Conservation (phyloP, 1,140 invertebrate genomes). For the Macrobrachium nipponense region DNA sequence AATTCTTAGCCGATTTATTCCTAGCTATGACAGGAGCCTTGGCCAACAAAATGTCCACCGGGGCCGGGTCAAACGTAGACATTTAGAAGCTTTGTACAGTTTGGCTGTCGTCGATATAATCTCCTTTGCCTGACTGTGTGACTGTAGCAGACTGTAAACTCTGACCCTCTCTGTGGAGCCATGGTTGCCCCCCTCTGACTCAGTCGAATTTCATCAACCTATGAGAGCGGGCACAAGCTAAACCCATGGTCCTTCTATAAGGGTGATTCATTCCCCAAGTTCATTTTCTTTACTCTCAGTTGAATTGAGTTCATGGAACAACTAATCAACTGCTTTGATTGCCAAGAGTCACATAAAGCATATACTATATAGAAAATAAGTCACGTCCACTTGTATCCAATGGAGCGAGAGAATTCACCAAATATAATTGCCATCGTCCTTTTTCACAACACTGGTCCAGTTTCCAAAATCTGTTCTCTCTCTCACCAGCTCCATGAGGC, state of each 20-base stretch:
- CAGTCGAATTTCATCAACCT: slow-evolving; percentile 50
- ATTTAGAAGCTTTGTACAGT: slow-evolving; percentile 59
- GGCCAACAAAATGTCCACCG: slow-evolving; percentile 53
- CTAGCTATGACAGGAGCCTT: slow-evolving; percentile 35
- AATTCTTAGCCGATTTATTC: too few relatives aligned
- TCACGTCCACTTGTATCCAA: too few relatives aligned
- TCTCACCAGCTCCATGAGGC: too few relatives aligned
- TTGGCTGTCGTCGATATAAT: slow-evolving; percentile 59
- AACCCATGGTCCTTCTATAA: slow-evolving; percentile 41
- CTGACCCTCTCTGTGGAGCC: slow-evolving; percentile 45
- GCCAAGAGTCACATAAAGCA: background rate
- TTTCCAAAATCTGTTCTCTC: too few relatives aligned
- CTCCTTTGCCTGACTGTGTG: slow-evolving; percentile 56
- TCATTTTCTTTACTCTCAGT: background rate
- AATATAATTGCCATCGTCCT: background rate
- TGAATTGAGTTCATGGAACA: slow-evolving; percentile 5
- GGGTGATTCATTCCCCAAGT: slow-evolving; percentile 27
- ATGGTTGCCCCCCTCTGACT: slow-evolving; percentile 33
- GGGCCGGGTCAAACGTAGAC: slow-evolving; percentile 50
- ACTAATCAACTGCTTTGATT: background rate
- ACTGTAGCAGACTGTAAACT: slow-evolving; percentile 58
- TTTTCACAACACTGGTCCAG: background rate
- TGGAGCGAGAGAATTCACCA: background rate
- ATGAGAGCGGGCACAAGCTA: slow-evolving; percentile 47
- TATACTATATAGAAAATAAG: background rate